Base-by-base conservation (phyloP, 1,140 invertebrate species). In the Agrilus planipennis region DNA sequence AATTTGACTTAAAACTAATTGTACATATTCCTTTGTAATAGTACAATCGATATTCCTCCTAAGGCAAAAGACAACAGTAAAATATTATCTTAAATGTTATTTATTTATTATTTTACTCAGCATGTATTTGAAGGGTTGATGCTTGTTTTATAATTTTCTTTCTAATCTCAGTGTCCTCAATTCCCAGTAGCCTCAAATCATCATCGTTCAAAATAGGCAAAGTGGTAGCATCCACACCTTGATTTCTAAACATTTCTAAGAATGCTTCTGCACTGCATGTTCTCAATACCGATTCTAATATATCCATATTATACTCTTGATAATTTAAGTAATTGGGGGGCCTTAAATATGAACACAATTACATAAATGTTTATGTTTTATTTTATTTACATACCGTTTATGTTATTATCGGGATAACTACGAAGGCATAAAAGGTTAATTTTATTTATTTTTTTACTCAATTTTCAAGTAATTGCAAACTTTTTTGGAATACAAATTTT, bases 161-260 rank as follows among this genome's bases (percentile, higher is more conserved):
- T 43, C 41, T 20, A 4, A 23, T 38, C 15, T n/a, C 27, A 22
- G 4, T 11, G 23, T 42, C 32, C 7, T 43, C 34, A 10, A 43
- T 28, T 22, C 47, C 47, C 18, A 49, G 19, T 12, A 39, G 35
- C n/a, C 12, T 10, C 18, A 49, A 29, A 38, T 49, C 47, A 12
- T 49, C 39, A 12, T 46, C 47, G n/a, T n/a, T 25, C 16, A 49
- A 31, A 14, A 49, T 17, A 19, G 40, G 35, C 23, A 49, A 37
- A 28, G 9, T 29, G n/a, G 32, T 12, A 6, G 38, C 21, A 12
- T 42, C 32, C 12, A 49, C 39, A 10, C 22, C 28, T 25, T 49
- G 15, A 18, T 43, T 14, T n/a, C 27, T 42, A 42, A 49, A 46
- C 6, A 31, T 30, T 6, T 39, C 44, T 3, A 49, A 10, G 29